A percentile compares a stretch with the other conserved stretches of the same genome.
phyloP scores from a whole-genome alignment of 1,140 invertebrate genomes.

The Drosophila biarmipes region DNA sequence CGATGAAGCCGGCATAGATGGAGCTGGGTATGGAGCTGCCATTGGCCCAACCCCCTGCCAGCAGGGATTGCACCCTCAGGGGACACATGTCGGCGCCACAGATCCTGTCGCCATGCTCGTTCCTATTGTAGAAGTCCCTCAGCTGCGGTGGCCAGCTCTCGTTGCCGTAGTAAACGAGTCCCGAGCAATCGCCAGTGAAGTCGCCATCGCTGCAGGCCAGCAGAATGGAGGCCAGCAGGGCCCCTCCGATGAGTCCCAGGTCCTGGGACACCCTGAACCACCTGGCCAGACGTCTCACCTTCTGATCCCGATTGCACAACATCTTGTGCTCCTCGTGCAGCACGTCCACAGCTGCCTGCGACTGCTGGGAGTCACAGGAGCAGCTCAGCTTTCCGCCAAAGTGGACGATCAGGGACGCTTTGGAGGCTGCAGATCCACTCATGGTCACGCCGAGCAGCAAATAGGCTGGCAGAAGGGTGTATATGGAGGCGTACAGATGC shows the following conservation, averaged over 20 bases:
- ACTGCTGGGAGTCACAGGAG: constrained; percentile 85
- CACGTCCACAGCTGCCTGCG: constrained; percentile 83
- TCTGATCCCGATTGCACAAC: constrained; percentile 83
- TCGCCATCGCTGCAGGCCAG: constrained; percentile 84
- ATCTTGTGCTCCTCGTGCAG: constrained; percentile 81
- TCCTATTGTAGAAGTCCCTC: constrained; percentile 84
- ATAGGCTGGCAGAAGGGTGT: constrained; percentile 86
- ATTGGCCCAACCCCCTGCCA: constrained; percentile 31
- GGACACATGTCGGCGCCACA: constrained; percentile 86
- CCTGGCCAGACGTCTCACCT: constrained; percentile 77
- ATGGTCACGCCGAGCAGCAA: constrained; percentile 86
- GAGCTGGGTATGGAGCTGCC: constrained; percentile 33
- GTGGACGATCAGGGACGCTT: constrained; percentile 87
- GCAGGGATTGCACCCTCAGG: constrained; percentile 35
- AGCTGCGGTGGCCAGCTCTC: constrained; percentile 39
- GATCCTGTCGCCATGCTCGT: constrained; percentile 85
- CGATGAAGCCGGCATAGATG: constrained; percentile 69
- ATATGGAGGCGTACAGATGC: constrained; percentile 88
- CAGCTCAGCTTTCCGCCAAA: constrained; percentile 87
- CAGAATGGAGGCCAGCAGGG: constrained; percentile 85
- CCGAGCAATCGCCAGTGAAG: constrained; percentile 61
- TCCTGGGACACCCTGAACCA: constrained; percentile 86
- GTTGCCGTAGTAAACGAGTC: constrained; percentile 21
- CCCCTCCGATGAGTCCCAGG: constrained; percentile 86
- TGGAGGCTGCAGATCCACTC: constrained; percentile 86